Evolutionary conservation across 1,140 invertebrate species (phyloP), one percentile per base, ranked within the genome.

Genomic region (Idris sp.): DNA sequence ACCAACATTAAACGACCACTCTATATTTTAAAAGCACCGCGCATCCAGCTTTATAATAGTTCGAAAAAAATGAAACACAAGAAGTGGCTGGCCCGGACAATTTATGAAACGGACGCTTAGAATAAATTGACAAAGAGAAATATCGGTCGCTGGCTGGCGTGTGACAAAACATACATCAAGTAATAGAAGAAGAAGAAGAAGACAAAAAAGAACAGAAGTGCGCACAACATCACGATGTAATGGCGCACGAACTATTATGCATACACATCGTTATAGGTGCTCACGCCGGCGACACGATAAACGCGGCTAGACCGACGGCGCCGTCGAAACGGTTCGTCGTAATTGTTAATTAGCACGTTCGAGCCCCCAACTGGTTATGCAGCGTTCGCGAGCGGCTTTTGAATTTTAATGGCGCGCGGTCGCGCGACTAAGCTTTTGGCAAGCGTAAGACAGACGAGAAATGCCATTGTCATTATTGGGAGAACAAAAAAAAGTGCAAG

Each of bases 311-410:
- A 76, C 76, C 58, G 46, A 46, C 59, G 79, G 71, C 78, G 77
- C 78, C 77, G 46, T 54, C 58, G 58, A 30, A 81, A 76, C 67
- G 72, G 68, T 79, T 77, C 79, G 35, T 74, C 51, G 80, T 79
- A 76, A 82, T 80, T 80, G 78, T 80, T 82, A 81, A 82, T 82
- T 81, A 81, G 67, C 74, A 71, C 31, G 51, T 58, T 64, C 58
- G 38, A 40, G 58, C 33, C 14, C 54, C 49, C 43, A 58, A 74
- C 71, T 56, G 71, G 62, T 74, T 74, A 64, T 72, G 36, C 58
- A 49, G 58, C 36, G 31, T 41, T 61, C 44, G 54, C 54, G 38
- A 59, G 65, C 56, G 30, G 49, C 43, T 72, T 65, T 65, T 53
- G 44, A 59, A 59, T 65, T 64, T 73, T 73, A 73, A 74, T 62